Conservation (phyloP, 2,888 invertebrate species). For the Nomada fabriciana region DNA sequence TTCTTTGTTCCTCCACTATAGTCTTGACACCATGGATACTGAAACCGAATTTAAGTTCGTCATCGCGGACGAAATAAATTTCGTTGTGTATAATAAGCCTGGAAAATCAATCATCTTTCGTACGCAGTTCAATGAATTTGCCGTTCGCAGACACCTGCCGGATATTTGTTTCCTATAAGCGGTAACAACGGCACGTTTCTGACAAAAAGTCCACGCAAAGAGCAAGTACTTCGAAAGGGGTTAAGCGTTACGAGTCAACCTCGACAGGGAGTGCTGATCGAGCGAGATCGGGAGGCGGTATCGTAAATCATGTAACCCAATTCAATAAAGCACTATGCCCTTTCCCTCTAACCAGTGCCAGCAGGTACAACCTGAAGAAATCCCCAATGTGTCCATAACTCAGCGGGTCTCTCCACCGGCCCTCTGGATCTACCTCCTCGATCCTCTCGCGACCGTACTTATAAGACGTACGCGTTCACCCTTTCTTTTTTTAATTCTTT, state of each 20-base stretch:
- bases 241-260: slow-evolving; percentile 72
- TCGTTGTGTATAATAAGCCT: too few species aligned
- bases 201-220: slow-evolving; percentile 28
- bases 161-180: slow-evolving; percentile 39
- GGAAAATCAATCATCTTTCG: too few species aligned
- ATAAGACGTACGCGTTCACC: slow-evolving; percentile 44
- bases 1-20: too few species aligned
- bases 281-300: slow-evolving; percentile 74
- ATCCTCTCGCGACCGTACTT: slow-evolving; percentile 59
- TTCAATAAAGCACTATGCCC: slow-evolving; percentile 79
- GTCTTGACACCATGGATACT: too few species aligned
- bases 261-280: slow-evolving; percentile 71
- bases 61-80: too few species aligned
- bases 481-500: slow-evolving; percentile 6
- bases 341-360: slow-evolving; percentile 73
- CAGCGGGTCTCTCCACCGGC: slow-evolving; percentile 67
- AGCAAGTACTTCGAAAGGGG: slow-evolving; percentile 41
- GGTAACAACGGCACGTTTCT: slow-evolving; percentile 15
- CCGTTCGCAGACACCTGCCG: slow-evolving; percentile 41
- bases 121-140: background rate
- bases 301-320: slow-evolving; percentile 81
- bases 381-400: slow-evolving; percentile 79
- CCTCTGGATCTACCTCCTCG: slow-evolving; percentile 59
- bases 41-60: too few species aligned
- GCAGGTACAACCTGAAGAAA: slow-evolving; percentile 78